A percentile compares a stretch with the other conserved stretches of the same genome.
Evolutionary conservation across 2,797 vertebrate species (phyloP).

Genomic region (Sebastes cheni): DNA sequence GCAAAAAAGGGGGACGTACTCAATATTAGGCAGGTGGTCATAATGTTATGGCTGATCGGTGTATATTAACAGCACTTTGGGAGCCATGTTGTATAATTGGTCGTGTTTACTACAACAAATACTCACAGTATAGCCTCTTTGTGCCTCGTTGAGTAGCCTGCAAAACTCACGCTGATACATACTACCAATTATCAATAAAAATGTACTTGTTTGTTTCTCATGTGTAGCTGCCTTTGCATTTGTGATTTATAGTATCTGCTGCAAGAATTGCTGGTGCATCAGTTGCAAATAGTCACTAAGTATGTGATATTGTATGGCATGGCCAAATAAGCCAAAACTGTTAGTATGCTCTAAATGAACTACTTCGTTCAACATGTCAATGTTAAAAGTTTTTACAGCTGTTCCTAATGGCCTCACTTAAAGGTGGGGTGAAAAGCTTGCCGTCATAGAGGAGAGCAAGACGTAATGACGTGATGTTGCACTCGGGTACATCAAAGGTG

Average conservation of each 20-base stretch:
- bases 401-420: not conserved
- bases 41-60: too few relatives aligned
- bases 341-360: not conserved
- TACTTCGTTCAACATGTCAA: not conserved
- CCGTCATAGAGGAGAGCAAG: accelerated
- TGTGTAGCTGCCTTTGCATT: not conserved
- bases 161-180: not conserved
- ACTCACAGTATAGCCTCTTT: not conserved
- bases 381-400: not conserved
- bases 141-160: not conserved
- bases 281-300: not conserved
- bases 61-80: not conserved
- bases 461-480: not conserved
- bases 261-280: not conserved
- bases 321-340: not conserved
- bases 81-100: not conserved
- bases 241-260: not conserved
- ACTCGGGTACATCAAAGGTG: not conserved
- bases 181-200: not conserved
- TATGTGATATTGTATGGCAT: not conserved
- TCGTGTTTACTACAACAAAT: not conserved
- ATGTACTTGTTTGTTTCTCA: not conserved
- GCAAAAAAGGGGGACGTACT: too few relatives aligned
- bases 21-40: too few relatives aligned
- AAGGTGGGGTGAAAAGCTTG: not conserved